Conservation (phyloP, 2,113 vertebrate genomes). For the Notarius quadriscutis region DNA sequence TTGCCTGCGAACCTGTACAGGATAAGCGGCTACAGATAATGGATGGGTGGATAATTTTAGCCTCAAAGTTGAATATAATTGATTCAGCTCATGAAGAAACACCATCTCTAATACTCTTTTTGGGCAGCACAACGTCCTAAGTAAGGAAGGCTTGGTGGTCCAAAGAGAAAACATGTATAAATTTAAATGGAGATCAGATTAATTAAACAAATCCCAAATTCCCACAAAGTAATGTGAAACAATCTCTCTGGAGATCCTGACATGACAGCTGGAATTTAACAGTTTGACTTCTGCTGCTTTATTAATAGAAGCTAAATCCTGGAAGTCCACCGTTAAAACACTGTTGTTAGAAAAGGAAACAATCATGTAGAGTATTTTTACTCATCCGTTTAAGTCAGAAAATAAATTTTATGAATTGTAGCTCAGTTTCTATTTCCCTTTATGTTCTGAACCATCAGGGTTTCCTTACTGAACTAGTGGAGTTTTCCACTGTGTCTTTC, state of each 20-base stretch:
- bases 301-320: conserved; percentile 9
- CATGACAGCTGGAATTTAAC: conserved; percentile 34
- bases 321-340: not conserved
- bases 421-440: not conserved
- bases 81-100: not conserved
- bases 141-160: not conserved
- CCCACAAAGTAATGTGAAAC: conserved; percentile 29
- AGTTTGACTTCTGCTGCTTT: conserved; percentile 7
- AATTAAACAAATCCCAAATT: conserved; percentile 25
- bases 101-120: not conserved
- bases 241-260: conserved; percentile 11
- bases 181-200: conserved; percentile 10
- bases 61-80: not conserved
- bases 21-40: too few species aligned
- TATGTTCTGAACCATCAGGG: not conserved
- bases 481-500: not conserved
- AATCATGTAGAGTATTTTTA: not conserved
- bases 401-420: not conserved
- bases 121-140: not conserved
- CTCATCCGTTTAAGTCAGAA: not conserved
- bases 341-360: not conserved
- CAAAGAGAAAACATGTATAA: not conserved
- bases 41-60: not conserved
- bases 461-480: not conserved
- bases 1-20: too few species aligned